Base-by-base conservation (phyloP, 1,140 invertebrate species). In the Nixonia krombeini region DNA sequence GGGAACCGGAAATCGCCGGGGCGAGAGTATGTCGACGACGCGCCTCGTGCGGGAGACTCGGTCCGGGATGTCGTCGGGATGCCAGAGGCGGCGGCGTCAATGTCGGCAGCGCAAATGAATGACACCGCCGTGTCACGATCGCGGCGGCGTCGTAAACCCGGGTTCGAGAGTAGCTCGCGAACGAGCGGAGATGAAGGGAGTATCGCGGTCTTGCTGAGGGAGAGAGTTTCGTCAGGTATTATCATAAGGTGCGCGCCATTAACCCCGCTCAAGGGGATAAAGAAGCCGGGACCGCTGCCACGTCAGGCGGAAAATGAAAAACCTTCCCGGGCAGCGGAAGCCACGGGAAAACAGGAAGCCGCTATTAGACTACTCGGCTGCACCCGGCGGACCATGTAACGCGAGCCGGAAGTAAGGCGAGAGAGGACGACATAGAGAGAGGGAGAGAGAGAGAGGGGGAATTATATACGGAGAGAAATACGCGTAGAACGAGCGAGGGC, bases 251-350 rank as follows among this genome's bases (percentile, higher is more conserved):
- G 57, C 56, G 55, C 61, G 56, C 58, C 62, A 72, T 74, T 72
- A 72, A 47, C 46, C 59, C n/a, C n/a, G n/a, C n/a, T 33, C 17
- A 44, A 59, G 44, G 70, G 56, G 38, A 61, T 46, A 47, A 51
- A 57, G 15, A 58, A 61, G 56, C 18, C 12, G 51, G 52, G 25
- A 52, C 57, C 40, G 49, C 35, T 52, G 57, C 31, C 28, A 59
- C 38, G 42, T 67, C 7, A 25, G 33, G 50, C 37, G 52, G 52
- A 76, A 69, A 73, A 76, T 72, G 74, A 71, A 65, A 65, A 70
- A 41, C 61, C 57, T 49, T 47, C 13, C n/a, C 21, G 37, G 29
- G 33, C 51, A 50, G 15, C 51, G 64, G 37, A 55, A 61, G 63
- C 38, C n/a, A n/a, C n/a, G n/a, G n/a, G n/a, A n/a, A n/a, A n/a